phyloP scores from a whole-genome alignment of 2,888 invertebrate genomes.

The Eumacrocentrus americanus region DNA sequence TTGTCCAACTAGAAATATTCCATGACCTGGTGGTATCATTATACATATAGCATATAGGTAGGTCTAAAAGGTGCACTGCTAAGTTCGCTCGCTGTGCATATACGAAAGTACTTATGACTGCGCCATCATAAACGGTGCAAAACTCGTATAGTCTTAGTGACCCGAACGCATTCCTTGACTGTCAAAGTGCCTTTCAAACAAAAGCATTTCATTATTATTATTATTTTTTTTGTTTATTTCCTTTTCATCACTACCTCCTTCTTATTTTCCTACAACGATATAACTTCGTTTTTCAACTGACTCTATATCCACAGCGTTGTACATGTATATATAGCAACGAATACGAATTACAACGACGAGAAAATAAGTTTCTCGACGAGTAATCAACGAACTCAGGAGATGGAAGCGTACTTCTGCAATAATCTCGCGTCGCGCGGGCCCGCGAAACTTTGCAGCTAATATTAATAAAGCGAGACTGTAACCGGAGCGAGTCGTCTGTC shows the following conservation, averaged over 20 bases:
- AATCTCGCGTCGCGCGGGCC: constrained; percentile 16
- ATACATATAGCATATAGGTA: background rate
- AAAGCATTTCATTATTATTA: background rate
- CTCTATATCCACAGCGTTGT: background rate
- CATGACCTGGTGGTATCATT: background rate
- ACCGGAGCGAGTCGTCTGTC: constrained; percentile 12
- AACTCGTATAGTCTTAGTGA: background rate
- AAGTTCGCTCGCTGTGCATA: background rate
- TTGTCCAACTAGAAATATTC: background rate
- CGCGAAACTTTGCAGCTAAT: constrained; percentile 24
- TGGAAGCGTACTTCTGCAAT: constrained; percentile 19
- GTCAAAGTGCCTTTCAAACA: constrained; percentile 1
- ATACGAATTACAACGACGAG: constrained; percentile 14
- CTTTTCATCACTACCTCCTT: background rate
- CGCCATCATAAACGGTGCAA: background rate
- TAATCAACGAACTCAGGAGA: constrained; percentile 22
- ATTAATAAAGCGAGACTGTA: constrained; percentile 26
- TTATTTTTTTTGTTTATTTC: background rate
- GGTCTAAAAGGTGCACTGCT: background rate
- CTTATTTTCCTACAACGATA: background rate
- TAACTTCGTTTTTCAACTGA: constrained; percentile 14
- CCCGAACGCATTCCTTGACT: background rate
- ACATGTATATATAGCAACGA: background rate
- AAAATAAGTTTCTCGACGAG: constrained; percentile 24
- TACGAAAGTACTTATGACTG: background rate